Conservation (phyloP, 2,113 vertebrate species). For the Chloropsis cyanopogon region DNA sequence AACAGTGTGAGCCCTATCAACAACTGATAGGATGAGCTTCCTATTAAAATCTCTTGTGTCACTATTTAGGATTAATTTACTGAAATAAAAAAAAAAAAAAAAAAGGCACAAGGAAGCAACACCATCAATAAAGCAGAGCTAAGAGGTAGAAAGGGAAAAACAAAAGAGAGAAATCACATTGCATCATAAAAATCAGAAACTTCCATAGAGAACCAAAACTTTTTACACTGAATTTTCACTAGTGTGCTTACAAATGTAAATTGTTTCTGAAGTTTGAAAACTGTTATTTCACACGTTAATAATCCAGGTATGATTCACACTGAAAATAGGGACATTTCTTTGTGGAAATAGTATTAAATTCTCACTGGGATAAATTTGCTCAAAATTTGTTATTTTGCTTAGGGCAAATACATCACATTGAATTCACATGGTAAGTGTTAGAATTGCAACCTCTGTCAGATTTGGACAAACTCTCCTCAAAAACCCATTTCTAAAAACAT, state of each 20-base stretch:
- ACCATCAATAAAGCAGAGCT: not conserved
- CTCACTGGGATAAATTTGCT: not conserved
- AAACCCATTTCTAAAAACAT: not conserved
- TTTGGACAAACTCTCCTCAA: not conserved
- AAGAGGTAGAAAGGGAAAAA: not conserved
- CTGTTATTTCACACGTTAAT: not conserved
- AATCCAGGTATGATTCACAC: not conserved
- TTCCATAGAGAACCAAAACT: not conserved
- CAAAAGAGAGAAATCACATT: rapidly evolving
- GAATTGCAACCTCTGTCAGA: not conserved
- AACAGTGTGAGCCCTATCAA: not conserved
- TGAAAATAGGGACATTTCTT: not conserved
- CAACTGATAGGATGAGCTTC: not conserved
- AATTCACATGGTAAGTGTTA: not conserved
- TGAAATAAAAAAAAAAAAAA: rapidly evolving
- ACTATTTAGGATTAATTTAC: not conserved
- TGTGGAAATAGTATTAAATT: not conserved
- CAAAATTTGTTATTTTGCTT: slow-evolving; percentile 12
- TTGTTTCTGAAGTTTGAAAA: not conserved
- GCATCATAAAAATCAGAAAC: not conserved
- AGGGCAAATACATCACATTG: not conserved
- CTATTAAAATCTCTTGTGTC: not conserved
- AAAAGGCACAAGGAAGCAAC: not conserved
- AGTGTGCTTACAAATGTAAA: not conserved
- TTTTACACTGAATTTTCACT: not conserved